Conservation (phyloP, 2,888 invertebrate genomes). For the Seira ritae region DNA sequence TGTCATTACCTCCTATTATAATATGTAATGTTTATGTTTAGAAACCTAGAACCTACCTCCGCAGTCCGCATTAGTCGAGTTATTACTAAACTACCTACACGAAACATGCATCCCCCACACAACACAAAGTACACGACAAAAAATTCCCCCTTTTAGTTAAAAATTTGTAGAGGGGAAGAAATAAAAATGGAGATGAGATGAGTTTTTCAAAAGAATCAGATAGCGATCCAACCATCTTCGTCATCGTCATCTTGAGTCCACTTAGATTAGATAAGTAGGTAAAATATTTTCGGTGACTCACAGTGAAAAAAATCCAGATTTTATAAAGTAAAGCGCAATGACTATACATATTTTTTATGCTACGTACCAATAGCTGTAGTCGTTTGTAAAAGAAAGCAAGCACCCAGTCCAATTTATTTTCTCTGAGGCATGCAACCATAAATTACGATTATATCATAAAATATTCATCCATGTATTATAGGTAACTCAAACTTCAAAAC, state of each 20-base stretch:
- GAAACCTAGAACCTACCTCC: background rate
- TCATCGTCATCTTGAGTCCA: background rate
- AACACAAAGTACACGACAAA: background rate
- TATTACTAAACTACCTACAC: background rate
- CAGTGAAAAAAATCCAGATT: too few species aligned
- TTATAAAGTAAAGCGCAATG: too few species aligned
- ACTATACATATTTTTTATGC: too few species aligned
- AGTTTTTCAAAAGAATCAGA: background rate
- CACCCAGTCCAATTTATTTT: too few species aligned
- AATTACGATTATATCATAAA: constrained; percentile 37
- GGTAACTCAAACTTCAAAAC: too few species aligned
- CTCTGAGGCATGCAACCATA: constrained; percentile 56
- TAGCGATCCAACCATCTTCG: background rate
- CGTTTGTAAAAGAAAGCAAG: too few species aligned
- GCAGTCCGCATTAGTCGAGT: too few species aligned
- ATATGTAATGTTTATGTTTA: background rate
- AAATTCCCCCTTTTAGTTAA: background rate
- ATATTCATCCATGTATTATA: background rate
- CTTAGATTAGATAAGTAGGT: background rate
- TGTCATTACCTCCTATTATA: background rate
- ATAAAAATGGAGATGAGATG: background rate
- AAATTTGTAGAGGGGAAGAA: background rate
- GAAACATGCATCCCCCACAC: background rate
- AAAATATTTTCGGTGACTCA: too few species aligned
- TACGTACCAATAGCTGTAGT: too few species aligned